Percentiles rank a stretch among this genome's conserved stretches.
Conservation (phyloP, 2,113 vertebrate species). For the Leucoraja erinaceus region DNA sequence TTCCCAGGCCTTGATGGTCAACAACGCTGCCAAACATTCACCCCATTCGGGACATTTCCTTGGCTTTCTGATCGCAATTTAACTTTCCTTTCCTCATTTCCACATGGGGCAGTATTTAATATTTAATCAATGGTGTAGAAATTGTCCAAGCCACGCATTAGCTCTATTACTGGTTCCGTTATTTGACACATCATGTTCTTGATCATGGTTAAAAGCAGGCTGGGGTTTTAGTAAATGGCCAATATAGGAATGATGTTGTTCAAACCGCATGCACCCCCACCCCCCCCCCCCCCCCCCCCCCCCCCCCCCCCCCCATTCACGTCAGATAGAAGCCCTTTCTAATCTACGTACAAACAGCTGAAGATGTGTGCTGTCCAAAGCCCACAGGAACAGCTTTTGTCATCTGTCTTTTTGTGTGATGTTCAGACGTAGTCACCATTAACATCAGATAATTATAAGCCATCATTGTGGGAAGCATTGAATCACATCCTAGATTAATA, state of each 20-base stretch:
- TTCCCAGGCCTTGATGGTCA: not conserved
- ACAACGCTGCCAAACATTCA: not conserved
- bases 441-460: not conserved
- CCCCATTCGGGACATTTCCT: not conserved
- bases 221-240: not conserved
- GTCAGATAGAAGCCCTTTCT: not conserved
- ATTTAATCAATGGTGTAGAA: not conserved
- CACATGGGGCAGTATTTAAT: not conserved
- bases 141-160: not conserved
- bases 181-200: not conserved
- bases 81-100: not conserved
- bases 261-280: not conserved
- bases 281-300: no score
- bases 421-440: not conserved
- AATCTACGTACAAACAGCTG: not conserved
- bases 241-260: not conserved
- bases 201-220: not conserved
- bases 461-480: not conserved
- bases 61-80: not conserved
- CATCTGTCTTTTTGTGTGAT: not conserved
- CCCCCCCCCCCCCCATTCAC: not conserved
- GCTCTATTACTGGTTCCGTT: not conserved
- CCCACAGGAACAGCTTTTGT: not conserved
- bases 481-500: conserved; percentile 26
- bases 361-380: not conserved